Evolutionary conservation across 2,797 vertebrate genomes (phyloP).

Genomic region (Naso thynnoides): DNA sequence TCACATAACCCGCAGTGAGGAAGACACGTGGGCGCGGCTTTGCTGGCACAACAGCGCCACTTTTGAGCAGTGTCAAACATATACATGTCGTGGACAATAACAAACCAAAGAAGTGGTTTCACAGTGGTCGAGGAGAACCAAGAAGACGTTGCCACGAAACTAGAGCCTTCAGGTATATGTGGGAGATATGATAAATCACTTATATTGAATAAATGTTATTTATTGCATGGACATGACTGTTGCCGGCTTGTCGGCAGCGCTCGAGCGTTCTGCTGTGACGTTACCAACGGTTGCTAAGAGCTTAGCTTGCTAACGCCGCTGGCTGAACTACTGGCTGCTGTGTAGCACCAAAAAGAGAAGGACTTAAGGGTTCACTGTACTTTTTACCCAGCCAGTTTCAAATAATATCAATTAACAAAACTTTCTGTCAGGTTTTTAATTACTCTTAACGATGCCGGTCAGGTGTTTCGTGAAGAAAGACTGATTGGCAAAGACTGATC

Average conservation of each 20-base stretch:
- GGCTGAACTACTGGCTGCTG: not conserved
- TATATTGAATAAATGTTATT: not conserved
- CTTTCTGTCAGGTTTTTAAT: not conserved
- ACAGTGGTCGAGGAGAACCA: not conserved
- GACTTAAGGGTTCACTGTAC: not conserved
- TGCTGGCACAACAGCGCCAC: slow-evolving; percentile 61
- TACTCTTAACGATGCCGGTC: not conserved
- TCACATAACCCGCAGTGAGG: not conserved
- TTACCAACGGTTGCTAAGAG: slow-evolving; percentile 54
- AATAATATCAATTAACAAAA: not conserved
- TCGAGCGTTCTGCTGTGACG: not conserved
- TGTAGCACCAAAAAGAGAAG: too few species aligned
- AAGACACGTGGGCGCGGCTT: slow-evolving; percentile 33
- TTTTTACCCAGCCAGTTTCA: not conserved
- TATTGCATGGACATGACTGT: too few species aligned
- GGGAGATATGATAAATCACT: not conserved
- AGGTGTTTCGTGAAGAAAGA: too few species aligned
- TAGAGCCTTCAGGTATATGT: not conserved
- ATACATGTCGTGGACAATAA: slow-evolving; percentile 25
- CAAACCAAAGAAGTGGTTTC: not conserved
- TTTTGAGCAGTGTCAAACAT: slow-evolving; percentile 61
- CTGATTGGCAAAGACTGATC: too few species aligned
- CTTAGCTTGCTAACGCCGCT: slow-evolving; percentile 50
- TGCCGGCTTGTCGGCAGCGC: not conserved
- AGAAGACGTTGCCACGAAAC: not conserved